Conservation (phyloP, 2,888 invertebrate genomes). For the Eupithecia subumbrata region DNA sequence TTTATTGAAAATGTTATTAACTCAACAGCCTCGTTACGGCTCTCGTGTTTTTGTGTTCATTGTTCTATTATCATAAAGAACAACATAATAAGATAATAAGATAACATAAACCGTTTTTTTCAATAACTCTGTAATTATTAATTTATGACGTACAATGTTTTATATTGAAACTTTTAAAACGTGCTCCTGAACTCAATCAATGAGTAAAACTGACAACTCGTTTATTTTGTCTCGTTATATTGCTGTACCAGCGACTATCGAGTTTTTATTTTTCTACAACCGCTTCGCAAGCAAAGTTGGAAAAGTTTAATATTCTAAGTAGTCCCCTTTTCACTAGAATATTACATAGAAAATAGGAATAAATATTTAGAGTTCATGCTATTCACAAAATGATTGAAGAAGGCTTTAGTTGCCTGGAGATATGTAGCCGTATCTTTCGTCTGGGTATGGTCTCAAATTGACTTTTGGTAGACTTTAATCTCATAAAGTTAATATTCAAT, state of each 20-base stretch:
- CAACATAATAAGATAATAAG: too few relatives aligned
- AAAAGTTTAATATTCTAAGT: not conserved
- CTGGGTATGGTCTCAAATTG: too few relatives aligned
- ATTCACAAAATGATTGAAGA: not conserved
- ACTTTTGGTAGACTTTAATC: constrained; percentile 5
- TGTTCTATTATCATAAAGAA: not conserved
- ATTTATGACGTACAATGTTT: not conserved
- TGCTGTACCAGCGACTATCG: not conserved
- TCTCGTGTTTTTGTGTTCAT: not conserved
- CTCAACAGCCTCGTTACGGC: not conserved
- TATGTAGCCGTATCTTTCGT: not conserved
- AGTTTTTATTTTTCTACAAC: not conserved
- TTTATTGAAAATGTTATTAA: not conserved
- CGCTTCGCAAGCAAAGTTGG: not conserved
- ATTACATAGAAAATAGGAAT: not conserved
- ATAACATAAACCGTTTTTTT: not conserved
- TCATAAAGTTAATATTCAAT: constrained; percentile 73
- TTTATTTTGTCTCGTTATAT: not conserved
- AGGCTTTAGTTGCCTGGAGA: not conserved
- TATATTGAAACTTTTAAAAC: not conserved
- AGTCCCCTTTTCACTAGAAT: not conserved
- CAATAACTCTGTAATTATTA: not conserved
- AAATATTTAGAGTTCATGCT: not conserved
- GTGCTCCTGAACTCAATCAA: not conserved
- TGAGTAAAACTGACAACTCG: not conserved